Conservation (phyloP, 2,888 invertebrate genomes). For the Sesia apiformis region DNA sequence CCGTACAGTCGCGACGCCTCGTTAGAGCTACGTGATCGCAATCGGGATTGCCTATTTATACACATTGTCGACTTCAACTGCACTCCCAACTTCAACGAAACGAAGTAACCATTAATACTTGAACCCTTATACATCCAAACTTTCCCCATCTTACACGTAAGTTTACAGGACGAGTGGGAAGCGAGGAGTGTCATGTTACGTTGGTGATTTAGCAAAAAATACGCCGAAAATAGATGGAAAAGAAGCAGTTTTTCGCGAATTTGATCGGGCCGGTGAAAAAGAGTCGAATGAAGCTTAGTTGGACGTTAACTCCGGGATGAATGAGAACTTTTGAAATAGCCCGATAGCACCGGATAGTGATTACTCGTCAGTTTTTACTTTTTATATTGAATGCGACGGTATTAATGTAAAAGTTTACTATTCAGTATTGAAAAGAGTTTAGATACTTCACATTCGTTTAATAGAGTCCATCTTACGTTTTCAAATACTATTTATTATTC, state of each 20-base stretch:
- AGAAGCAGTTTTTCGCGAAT: conserved; percentile 39
- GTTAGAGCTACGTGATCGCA: conserved; percentile 68
- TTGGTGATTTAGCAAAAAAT: conserved; percentile 24
- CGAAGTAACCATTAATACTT: conserved; percentile 27
- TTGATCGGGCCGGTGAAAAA: conserved; percentile 42
- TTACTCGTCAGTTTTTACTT: conserved; percentile 32
- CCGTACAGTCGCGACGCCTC: conserved; percentile 56
- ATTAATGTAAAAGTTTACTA: not conserved
- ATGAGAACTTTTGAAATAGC: conserved; percentile 45
- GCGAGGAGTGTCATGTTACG: conserved; percentile 16
- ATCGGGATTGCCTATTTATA: conserved; percentile 68
- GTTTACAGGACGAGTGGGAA: conserved; percentile 8
- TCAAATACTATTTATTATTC: too few species aligned
- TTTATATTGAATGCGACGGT: conserved; percentile 14
- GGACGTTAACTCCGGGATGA: conserved; percentile 49
- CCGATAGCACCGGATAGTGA: conserved; percentile 37
- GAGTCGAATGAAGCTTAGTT: conserved; percentile 41
- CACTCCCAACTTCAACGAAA: conserved; percentile 28
- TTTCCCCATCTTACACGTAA: conserved; percentile 8
- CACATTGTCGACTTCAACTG: conserved; percentile 54
- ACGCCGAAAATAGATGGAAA: conserved; percentile 23
- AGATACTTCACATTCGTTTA: not conserved
- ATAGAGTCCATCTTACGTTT: not conserved
- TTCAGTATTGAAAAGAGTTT: not conserved
- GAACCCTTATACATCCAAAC: conserved; percentile 23